Percentiles rank a stretch among this genome's conserved stretches.
Evolutionary conservation across 2,113 vertebrate genomes (phyloP).

Genomic region (Colinus virginianus): DNA sequence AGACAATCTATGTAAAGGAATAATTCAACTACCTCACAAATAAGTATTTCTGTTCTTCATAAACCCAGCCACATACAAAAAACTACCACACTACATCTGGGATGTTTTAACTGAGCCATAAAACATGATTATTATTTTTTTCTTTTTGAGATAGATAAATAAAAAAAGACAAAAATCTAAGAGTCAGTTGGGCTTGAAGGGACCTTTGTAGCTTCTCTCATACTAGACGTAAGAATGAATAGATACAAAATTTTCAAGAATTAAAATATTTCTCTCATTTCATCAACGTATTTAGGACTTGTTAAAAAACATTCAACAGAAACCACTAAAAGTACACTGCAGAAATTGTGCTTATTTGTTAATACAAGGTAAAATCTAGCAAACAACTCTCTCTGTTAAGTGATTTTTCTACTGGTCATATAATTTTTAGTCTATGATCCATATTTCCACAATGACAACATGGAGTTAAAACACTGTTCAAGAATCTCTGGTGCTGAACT

Average conservation of each 20-base stretch:
- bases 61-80: background rate
- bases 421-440: too few relatives aligned
- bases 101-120: background rate
- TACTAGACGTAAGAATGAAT: too few relatives aligned
- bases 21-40: background rate
- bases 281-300: background rate
- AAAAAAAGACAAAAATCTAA: background rate
- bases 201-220: background rate
- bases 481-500: background rate
- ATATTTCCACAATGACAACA: too few relatives aligned
- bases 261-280: background rate
- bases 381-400: too few relatives aligned
- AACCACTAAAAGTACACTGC: too few relatives aligned
- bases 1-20: background rate
- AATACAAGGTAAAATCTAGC: too few relatives aligned
- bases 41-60: background rate
- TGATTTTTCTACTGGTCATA: too few relatives aligned
- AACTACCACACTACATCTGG: background rate
- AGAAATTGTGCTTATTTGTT: too few relatives aligned
- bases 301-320: background rate
- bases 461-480: too few relatives aligned
- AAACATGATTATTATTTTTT: background rate
- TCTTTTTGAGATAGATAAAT: too few relatives aligned
- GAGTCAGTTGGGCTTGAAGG: background rate
- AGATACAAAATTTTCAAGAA: background rate